Percentiles rank a stretch among this genome's conserved stretches.
Conservation (phyloP, 1,140 invertebrate genomes). For the Bombus vancouverensis region DNA sequence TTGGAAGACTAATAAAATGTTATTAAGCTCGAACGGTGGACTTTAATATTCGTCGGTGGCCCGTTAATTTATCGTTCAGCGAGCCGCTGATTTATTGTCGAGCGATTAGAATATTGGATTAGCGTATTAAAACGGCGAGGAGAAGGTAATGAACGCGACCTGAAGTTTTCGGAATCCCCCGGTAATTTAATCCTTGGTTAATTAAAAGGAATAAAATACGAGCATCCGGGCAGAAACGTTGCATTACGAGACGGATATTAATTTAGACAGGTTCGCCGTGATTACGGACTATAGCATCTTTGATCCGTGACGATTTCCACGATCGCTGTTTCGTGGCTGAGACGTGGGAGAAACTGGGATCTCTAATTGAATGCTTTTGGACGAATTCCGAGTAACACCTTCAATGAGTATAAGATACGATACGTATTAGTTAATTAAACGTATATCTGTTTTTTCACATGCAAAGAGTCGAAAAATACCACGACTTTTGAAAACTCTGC, state of each 20-base stretch:
- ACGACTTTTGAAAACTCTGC: neutral
- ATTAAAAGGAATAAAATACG: slow-evolving; percentile 46
- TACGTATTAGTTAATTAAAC: neutral
- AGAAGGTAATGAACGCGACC: neutral
- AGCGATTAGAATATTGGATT: slow-evolving; percentile 44
- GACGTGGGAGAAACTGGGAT: too few species aligned
- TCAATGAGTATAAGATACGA: neutral
- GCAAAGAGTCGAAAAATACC: neutral
- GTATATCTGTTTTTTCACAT: neutral
- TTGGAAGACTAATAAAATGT: slow-evolving; percentile 41
- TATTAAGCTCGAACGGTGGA: slow-evolving; percentile 16
- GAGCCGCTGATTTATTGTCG: slow-evolving; percentile 21
- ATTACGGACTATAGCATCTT: neutral
- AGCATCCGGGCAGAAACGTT: neutral
- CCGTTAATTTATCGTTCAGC: slow-evolving; percentile 34
- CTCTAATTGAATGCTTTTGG: neutral
- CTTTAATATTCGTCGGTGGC: slow-evolving; percentile 34
- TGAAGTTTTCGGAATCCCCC: neutral
- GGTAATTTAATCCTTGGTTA: slow-evolving; percentile 24
- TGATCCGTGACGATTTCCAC: neutral
- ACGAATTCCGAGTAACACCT: neutral
- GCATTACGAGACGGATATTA: slow-evolving; percentile 16
- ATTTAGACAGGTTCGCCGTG: slow-evolving; percentile 1
- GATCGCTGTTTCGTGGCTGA: too few species aligned
- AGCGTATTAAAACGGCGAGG: slow-evolving; percentile 21